Base-by-base conservation (phyloP, 2,888 invertebrate species). In the Carabus problematicus region DNA sequence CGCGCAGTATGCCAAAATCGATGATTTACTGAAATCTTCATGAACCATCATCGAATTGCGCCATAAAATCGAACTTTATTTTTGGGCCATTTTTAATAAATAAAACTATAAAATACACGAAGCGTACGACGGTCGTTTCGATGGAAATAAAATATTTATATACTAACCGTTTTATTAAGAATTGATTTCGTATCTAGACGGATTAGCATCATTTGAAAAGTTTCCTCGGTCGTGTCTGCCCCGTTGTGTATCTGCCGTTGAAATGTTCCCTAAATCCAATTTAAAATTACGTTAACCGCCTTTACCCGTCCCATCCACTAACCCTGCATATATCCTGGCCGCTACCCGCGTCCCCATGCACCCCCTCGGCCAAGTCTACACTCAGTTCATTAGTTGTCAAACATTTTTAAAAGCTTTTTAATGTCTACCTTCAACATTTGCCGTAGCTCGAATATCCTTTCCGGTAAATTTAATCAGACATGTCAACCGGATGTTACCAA, bases 341-440 rank as follows among this genome's bases (percentile, higher is more conserved):
- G 9, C 49, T 52, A 9, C 16, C 52, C 29, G 29, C 29, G 14
- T 7, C 45, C 3, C 7, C 45, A n/a, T 45, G n/a, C 45, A 45
- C 11, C 45, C 45, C 7, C 12, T 12, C 2, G 45, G n/a, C n/a
- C 45, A 45, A n/a, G 11, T 45, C 45, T 56, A 41, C 43, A 16
- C 16, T 47, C 42, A 52, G 52, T 60, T 67, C 60, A 67, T 67
- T 67, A 67, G 67, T 60, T 67, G 60, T 67, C 67, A 67, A 67
- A 67, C 67, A 67, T 67, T 67, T 67, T 60, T 54, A 67, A 67
- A 67, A 67, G 67, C 67, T 67, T 67, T 67, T 67, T 67, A 67
- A 67, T 60, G 60, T 67, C 67, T 49, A 41, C 7, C 47, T 47
- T 56, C 40, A 41, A 49, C 60, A 52, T n/a, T 52, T 42, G 52